Evolutionary conservation across 2,797 vertebrate genomes (phyloP), one percentile per base, ranked within the genome.

Genomic region (Neomorphus geoffroyi): DNA sequence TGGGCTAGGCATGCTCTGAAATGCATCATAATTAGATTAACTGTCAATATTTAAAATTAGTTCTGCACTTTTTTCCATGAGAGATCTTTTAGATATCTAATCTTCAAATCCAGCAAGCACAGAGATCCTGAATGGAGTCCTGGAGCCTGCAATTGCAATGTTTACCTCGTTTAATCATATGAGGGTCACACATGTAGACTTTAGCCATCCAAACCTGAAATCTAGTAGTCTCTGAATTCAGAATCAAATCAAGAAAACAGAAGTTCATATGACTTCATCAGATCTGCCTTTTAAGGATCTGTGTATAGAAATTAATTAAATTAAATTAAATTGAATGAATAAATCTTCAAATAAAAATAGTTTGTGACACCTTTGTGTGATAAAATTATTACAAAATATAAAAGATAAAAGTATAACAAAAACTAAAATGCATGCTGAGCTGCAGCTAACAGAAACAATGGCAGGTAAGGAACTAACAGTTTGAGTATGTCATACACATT

Each of bases 151-250:
- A 11, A 37, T 2, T 14, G 14, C 14, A 41, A 41, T 41, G 2
- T 48, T 77, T 60, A 51, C 1, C 24, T 21, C 6, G 0, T 0
- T 32, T 72, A 83, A 13, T n/a, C 7, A 9, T 33, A 56, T 32
- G 7, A 54, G 4, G 2, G 7, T 26, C 46, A 2, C 5, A 37
- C 9, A 37, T 7, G 28, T 1, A 56, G 24, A 54, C 7, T 37
- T 5, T 10, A 58, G 5, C 5, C 0, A 1, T 28, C 11, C 58
- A 24, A 60, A 7, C 35, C 30, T 64, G 50, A 75, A 70, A 45
- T 4, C 6, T 30, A 6, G 4, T 26, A 51, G 67, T 24, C 10
- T 86, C 21, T 46, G 22, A 80, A 67, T 32, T 30, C 61, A 78
- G 14, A 86, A 53, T 50, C 41, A 58, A 62, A 73, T 23, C 19